A percentile compares a stretch with the other conserved stretches of the same genome.
phyloP scores from a whole-genome alignment of 2,113 vertebrate species.

The Ictidomys tridecemlineatus region DNA sequence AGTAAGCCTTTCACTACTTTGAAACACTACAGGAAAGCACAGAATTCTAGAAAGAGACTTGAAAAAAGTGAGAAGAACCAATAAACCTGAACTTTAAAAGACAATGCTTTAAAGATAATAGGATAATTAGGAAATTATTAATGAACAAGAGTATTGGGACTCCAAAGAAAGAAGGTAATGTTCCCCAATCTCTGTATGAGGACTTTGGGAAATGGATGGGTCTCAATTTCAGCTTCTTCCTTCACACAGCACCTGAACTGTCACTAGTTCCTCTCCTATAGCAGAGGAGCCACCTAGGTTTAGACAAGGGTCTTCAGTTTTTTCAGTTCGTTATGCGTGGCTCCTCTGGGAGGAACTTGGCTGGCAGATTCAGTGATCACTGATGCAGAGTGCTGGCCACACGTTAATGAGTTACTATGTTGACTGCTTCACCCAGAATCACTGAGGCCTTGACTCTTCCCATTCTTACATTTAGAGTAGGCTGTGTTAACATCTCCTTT shows the following conservation, averaged over 20 bases:
- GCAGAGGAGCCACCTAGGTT: slow-evolving; percentile 23
- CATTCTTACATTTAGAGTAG: slow-evolving; percentile 23
- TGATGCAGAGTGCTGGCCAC: slow-evolving; percentile 31
- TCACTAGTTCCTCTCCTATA: neutral
- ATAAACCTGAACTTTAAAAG: slow-evolving; percentile 66
- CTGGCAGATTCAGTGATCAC: neutral
- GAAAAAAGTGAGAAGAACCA: slow-evolving; percentile 36
- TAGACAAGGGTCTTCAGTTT: slow-evolving; percentile 58
- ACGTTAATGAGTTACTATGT: slow-evolving; percentile 65
- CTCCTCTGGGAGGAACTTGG: slow-evolving; percentile 59
- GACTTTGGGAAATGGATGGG: neutral
- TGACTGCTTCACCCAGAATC: slow-evolving; percentile 71
- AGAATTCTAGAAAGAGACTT: slow-evolving; percentile 79
- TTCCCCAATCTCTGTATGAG: neutral
- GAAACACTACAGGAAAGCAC: slow-evolving; percentile 92
- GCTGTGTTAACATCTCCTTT: slow-evolving; percentile 80
- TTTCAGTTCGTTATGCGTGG: slow-evolving; percentile 8
- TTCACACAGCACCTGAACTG: slow-evolving; percentile 66
- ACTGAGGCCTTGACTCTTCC: slow-evolving; percentile 69
- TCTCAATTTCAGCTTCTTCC: slow-evolving; percentile 66
- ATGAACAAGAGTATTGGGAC: slow-evolving; percentile 70
- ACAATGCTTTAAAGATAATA: slow-evolving; percentile 59
- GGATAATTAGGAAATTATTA: slow-evolving; percentile 64
- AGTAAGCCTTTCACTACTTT: slow-evolving; percentile 93
- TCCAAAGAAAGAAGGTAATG: slow-evolving; percentile 3